phyloP scores from a whole-genome alignment of 2,797 vertebrate species.

The Amblyopsis hoosieri region DNA sequence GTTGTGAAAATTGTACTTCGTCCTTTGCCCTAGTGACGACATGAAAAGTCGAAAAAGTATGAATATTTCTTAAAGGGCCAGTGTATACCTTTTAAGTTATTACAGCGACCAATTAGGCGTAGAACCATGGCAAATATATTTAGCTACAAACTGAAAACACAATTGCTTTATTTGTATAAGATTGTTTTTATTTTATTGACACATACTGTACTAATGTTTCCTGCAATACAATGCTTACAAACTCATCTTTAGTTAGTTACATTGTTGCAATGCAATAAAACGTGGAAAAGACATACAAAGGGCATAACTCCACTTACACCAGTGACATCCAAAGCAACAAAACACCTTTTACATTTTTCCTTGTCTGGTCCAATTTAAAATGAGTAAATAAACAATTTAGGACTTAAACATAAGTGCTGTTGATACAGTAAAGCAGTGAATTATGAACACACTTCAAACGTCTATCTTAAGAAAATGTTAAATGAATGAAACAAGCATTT shows the following conservation, averaged over 20 bases:
- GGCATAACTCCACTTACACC: constrained; percentile 1
- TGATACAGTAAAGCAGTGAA: constrained; percentile 33
- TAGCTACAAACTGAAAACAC: neutral
- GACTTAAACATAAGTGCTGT: constrained; percentile 21
- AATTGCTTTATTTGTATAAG: constrained; percentile 12
- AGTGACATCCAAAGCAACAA: too few relatives aligned
- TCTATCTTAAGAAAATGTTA: constrained; percentile 29
- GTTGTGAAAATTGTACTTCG: neutral
- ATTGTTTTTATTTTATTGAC: constrained; percentile 55
- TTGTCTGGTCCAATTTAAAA: constrained; percentile 25
- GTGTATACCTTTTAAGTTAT: neutral
- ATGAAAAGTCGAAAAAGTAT: neutral
- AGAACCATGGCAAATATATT: neutral
- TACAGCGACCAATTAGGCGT: too few relatives aligned
- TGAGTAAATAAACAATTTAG: constrained; percentile 24
- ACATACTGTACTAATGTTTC: constrained; percentile 49
- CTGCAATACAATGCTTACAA: constrained; percentile 43
- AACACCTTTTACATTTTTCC: constrained; percentile 11
- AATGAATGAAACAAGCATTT: constrained; percentile 41
- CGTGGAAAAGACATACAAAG: constrained; percentile 42
- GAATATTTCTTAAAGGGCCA: neutral
- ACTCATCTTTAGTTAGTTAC: constrained; percentile 49
- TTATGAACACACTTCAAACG: constrained; percentile 14
- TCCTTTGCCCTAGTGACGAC: neutral
- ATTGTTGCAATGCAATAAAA: constrained; percentile 68